A percentile compares a stretch with the other conserved stretches of the same genome.
phyloP scores from a whole-genome alignment of 2,797 vertebrate genomes.

The Crax fasciolata region DNA sequence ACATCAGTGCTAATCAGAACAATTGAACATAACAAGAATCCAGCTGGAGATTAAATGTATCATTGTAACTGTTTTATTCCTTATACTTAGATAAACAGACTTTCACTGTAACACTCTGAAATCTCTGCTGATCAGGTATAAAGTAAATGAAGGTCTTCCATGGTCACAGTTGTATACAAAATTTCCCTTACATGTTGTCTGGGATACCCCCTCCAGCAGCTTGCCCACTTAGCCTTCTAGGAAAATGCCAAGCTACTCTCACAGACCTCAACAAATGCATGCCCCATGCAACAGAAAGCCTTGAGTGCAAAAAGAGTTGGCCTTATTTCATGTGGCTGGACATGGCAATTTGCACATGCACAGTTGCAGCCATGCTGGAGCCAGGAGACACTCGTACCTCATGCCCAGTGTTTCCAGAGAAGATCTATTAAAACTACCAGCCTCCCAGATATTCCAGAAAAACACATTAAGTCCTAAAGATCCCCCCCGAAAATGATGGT shows the following conservation, averaged over 20 bases:
- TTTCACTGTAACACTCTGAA: not conserved
- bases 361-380: not conserved
- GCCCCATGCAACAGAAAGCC: not conserved
- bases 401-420: not conserved
- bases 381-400: not conserved
- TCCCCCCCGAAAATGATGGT: not conserved
- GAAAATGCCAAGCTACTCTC: not conserved
- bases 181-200: not conserved
- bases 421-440: not conserved
- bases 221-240: not conserved
- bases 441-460: not conserved
- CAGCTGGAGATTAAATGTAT: not conserved
- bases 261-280: not conserved
- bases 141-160: not conserved
- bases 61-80: not conserved
- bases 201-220: not conserved
- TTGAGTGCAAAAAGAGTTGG: not conserved
- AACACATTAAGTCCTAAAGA: not conserved
- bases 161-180: not conserved
- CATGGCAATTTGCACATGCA: not conserved
- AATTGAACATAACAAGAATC: not conserved
- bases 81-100: not conserved
- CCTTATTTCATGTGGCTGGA: not conserved
- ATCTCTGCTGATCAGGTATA: not conserved
- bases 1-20: not conserved